Base-by-base conservation (phyloP, 2,888 invertebrate species). In the Aplocera efformata region DNA sequence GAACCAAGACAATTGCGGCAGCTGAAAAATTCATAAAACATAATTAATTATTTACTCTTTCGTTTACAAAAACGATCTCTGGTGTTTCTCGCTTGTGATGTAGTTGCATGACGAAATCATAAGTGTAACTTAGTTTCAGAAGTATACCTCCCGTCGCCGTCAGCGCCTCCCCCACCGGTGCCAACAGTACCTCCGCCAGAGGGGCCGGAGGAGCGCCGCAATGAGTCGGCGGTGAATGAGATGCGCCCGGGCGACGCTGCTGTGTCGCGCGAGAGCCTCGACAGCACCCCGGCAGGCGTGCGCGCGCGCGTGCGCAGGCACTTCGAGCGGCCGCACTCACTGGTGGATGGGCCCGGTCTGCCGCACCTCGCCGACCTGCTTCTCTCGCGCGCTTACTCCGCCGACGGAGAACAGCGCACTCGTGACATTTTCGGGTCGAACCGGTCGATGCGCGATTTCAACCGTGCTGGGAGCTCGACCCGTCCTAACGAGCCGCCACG, bases 301-400 rank as follows among this genome's bases (percentile, higher is more conserved):
- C 75, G 76, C 7, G 72, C 70, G 8, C 70, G 81, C n/a, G 79
- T 76, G 1, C 50, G 53, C 1, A 65, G 63, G 3, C 71, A 66
- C 0, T 56, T 72, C 8, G 72, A 77, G 53, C 74, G 85, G 0
- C 85, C 85, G 1, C 67, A 69, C 30, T 84, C 85, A 0, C 62
- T 79, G 1, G 74, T 74, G 0, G 81, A 78, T 44, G 62, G 54
- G 25, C 58, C 72, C 5, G 60, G 59, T 25, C 57, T 69, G 13
- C 69, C 79, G 1, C 59, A 67, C 1, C 37, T 77, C 9, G 35
- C 69, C 2, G 67, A 74, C 1, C 60, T 77, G 30, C 53, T 82
- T 13, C 59, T 62, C 41, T 60, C 72, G 4, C 69, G 70, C 23
- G 72, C 79, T 0, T 64, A 72, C 42, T 79, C 83, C 7, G 57